Evolutionary conservation across 2,113 vertebrate species (phyloP), one percentile per base, ranked within the genome.

Genomic region (Osmerus mordax): DNA sequence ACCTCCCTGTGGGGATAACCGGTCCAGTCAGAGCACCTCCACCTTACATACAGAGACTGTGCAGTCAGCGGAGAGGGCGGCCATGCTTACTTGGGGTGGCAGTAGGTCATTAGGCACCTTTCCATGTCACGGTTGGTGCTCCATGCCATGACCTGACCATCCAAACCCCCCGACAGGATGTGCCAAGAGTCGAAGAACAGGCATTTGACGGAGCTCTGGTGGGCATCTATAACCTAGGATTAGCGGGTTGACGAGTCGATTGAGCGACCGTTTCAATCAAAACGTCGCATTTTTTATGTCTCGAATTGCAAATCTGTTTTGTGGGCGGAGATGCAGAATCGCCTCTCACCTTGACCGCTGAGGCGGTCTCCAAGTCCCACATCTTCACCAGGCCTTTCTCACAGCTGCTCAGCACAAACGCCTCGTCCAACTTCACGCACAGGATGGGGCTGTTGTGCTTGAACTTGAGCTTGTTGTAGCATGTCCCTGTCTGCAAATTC

Each of bases 101-200:
- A 89, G 86, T 94, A 96, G 25, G 90, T 93, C 72, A 82, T 91
- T 0, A 97, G 90, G 18, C 92, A 91, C 54, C 88, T 81, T 75
- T 90, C 89, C 0, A 90, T 82, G 0, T 87, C 90, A 15, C 88
- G 83, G 87, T 87, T 21, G 88, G 89, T 87, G 86, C 95, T 98
- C 96, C 96, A 98, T 68, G 90, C 95, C 85, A 92, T 91, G 76
- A 91, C 92, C 0, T 88, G 90, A 28, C 93, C 92, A 2, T 90
- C 91, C 0, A 13, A 54, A 62, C 96, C 91, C 25, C 94, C 97
- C 0, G 95, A 94, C 8, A 97, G 70, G 0, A 97, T 88, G 76
- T 98, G 94, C 94, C 94, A 95, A 23, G 90, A 73, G 41, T 96
- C 91, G 3, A 95, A 88, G 71, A 89, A 91, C 72, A 99, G 67